These are phyloP conservation scores for Fulmarus glacialis DNA, from an alignment of 2,113 vertebrate genomes.

Conservation along the genomic window DNA sequence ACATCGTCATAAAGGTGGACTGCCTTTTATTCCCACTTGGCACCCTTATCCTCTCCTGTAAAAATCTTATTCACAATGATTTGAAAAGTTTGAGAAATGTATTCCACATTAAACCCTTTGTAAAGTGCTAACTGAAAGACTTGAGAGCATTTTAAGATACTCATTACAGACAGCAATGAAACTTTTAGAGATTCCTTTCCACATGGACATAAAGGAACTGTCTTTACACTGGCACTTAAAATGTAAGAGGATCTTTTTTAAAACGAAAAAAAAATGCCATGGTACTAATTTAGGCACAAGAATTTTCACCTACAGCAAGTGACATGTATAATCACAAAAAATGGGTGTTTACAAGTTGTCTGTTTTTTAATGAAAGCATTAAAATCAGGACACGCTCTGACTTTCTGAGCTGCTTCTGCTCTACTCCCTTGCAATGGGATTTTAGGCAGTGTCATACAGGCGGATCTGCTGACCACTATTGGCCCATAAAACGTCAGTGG, in stretches of 20 bases:
- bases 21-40: neutral
- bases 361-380: neutral
- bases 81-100: constrained; percentile 17
- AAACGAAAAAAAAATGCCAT: neutral
- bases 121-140: constrained; percentile 8
- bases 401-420: neutral
- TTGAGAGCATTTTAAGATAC: neutral
- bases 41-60: neutral
- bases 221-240: neutral
- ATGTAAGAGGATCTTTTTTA: neutral
- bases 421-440: neutral
- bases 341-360: neutral
- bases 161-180: constrained; percentile 25
- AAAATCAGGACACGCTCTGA: neutral
- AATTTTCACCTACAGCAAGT: neutral
- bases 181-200: constrained; percentile 1
- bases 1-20: neutral
- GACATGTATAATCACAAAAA: neutral
- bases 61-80: neutral
- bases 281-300: neutral
- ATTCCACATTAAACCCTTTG: constrained; percentile 14
- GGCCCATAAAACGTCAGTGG: neutral
- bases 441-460: neutral
- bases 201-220: neutral
- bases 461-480: neutral